These are phyloP conservation scores for Styela clava DNA, from an alignment of 23 tunicate species.

Conservation along the genomic window DNA sequence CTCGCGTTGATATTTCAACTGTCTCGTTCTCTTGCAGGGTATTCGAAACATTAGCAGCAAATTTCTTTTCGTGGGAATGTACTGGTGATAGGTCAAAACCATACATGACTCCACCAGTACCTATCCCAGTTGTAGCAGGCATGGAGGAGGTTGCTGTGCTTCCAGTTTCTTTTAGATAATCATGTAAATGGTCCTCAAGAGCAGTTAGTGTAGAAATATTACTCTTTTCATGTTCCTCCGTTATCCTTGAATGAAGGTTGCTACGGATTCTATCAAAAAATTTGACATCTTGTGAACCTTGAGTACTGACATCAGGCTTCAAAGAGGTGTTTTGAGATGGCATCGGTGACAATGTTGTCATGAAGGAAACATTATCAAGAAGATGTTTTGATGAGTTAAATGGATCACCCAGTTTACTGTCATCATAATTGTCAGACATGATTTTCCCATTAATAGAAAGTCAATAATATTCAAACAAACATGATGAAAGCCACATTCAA, in stretches of 20 bases:
- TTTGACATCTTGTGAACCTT: neutral
- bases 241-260: neutral
- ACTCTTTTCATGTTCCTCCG: neutral
- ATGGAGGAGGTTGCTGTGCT: neutral
- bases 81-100: slow-evolving; percentile 84
- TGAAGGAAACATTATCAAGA: slow-evolving; percentile 71
- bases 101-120: slow-evolving; percentile 41
- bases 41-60: neutral
- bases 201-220: slow-evolving; percentile 20
- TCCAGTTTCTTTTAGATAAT: neutral
- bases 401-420: neutral
- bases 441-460: no score
- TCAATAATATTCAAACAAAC: no score
- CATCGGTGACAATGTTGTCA: slow-evolving; percentile 41
- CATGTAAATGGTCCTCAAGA: neutral
- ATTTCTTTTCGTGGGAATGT: slow-evolving; percentile 43
- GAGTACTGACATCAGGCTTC: slow-evolving; percentile 16
- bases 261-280: neutral
- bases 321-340: slow-evolving; percentile 24
- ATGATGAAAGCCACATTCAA: no score
- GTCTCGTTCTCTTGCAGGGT: neutral
- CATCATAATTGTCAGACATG: neutral
- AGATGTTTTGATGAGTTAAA: slow-evolving; percentile 4
- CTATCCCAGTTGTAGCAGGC: slow-evolving; percentile 1
- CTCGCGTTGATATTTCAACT: neutral